Conservation (phyloP, 2,888 invertebrate species). For the Dione juno region DNA sequence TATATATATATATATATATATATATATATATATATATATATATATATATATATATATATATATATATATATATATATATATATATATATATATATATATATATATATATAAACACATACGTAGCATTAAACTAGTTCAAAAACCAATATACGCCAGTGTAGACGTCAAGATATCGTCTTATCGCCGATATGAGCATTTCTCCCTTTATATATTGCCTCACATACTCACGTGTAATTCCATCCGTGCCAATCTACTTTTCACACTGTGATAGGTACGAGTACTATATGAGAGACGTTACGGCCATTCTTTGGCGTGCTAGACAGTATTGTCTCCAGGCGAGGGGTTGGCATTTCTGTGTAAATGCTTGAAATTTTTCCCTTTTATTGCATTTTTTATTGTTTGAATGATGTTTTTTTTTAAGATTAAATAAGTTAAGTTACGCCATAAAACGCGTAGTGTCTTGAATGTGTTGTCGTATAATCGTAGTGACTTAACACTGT, state of each 20-base stretch:
- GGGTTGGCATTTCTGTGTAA: slow-evolving; percentile 5
- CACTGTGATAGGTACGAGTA: background rate
- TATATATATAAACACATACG: background rate
- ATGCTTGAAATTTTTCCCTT: background rate
- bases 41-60: background rate
- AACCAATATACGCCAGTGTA: slow-evolving; percentile 30
- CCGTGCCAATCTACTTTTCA: slow-evolving; percentile 21
- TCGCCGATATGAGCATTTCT: slow-evolving; percentile 38
- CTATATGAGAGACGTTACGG: background rate
- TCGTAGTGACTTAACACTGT: too few relatives aligned
- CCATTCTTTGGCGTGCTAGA: slow-evolving; percentile 12
- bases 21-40: background rate
- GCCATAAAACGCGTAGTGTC: too few relatives aligned
- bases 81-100: background rate
- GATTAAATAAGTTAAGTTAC: too few relatives aligned
- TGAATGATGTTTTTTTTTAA: background rate
- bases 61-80: background rate
- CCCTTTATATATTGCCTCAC: slow-evolving; percentile 18
- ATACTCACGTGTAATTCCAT: slow-evolving; percentile 26
- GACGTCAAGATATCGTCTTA: slow-evolving; percentile 39
- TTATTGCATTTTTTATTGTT: slow-evolving; percentile 5
- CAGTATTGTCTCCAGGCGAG: slow-evolving; percentile 15
- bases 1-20: background rate
- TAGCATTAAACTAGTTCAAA: slow-evolving; percentile 2
- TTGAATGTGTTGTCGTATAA: too few relatives aligned